Evolutionary conservation across 92 coral and sea anemone species (phyloP).

Genomic region (Epizoanthus ramosus): DNA sequence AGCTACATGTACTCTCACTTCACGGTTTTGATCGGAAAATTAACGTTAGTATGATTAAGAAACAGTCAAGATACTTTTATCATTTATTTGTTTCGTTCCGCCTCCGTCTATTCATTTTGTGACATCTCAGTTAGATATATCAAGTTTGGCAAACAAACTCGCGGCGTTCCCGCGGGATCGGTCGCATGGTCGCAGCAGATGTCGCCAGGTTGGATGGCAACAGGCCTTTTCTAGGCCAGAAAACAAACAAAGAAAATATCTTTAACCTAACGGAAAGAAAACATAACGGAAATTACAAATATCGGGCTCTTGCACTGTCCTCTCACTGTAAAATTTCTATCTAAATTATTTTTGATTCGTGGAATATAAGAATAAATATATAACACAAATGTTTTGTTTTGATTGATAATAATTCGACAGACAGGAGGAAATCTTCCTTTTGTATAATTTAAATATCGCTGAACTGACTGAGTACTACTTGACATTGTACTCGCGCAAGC

Average conservation of each 20-base stretch:
- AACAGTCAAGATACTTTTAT: too few relatives aligned
- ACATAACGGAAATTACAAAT: neutral
- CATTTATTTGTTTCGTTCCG: too few relatives aligned
- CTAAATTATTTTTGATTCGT: neutral
- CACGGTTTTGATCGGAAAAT: too few relatives aligned
- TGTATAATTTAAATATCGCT: slow-evolving; percentile 4
- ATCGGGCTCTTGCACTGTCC: neutral
- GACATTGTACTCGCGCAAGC: too few relatives aligned
- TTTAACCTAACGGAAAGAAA: neutral
- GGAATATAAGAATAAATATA: neutral
- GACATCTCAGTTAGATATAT: neutral
- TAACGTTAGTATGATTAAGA: too few relatives aligned
- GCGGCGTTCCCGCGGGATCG: neutral
- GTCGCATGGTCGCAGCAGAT: neutral
- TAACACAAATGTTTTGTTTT: neutral
- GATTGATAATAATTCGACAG: neutral
- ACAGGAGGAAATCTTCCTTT: neutral
- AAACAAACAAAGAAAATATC: neutral
- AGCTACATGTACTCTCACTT: too few relatives aligned
- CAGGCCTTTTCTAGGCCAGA: neutral
- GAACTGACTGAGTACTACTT: too few relatives aligned
- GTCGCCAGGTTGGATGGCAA: neutral
- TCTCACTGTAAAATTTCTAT: neutral
- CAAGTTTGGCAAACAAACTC: neutral
- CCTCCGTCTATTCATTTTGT: neutral